phyloP scores from a whole-genome alignment of 2,797 vertebrate genomes.

The Parambassis ranga region DNA sequence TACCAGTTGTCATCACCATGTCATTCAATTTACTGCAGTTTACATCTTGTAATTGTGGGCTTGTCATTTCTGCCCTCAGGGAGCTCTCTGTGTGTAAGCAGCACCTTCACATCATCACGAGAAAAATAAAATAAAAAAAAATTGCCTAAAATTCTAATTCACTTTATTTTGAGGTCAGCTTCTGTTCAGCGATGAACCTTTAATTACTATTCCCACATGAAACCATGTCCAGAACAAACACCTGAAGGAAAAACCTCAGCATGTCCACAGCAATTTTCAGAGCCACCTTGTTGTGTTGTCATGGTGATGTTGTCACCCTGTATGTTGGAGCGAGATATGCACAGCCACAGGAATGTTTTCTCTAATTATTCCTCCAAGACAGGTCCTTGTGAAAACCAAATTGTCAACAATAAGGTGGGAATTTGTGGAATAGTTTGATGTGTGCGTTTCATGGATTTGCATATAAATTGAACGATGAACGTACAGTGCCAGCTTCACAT shows the following conservation, averaged over 20 bases:
- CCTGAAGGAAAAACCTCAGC: neutral
- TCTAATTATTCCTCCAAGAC: conserved; percentile 30
- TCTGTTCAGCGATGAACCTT: neutral
- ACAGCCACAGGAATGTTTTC: conserved; percentile 4
- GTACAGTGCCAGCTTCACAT: neutral
- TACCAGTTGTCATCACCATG: neutral
- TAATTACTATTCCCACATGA: neutral
- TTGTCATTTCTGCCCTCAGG: neutral
- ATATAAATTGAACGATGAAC: conserved; percentile 23
- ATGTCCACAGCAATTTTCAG: conserved; percentile 1
- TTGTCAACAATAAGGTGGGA: conserved; percentile 1
- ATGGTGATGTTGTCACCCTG: conserved; percentile 51
- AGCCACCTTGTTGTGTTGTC: conserved; percentile 46
- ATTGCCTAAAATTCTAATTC: neutral
- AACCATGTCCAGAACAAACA: neutral
- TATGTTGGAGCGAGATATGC: conserved; percentile 33
- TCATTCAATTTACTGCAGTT: conserved; percentile 9
- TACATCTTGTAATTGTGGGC: neutral
- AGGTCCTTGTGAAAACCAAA: conserved; percentile 42
- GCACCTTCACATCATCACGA: conserved; percentile 4
- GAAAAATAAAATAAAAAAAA: conserved; percentile 3
- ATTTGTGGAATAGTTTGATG: conserved; percentile 22
- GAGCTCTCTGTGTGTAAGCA: neutral
- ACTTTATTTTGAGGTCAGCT: neutral
- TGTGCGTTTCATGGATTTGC: conserved; percentile 19